Evolutionary conservation across 2,113 vertebrate genomes (phyloP), one percentile per base, ranked within the genome.

Genomic region (Plestiodon gilberti): DNA sequence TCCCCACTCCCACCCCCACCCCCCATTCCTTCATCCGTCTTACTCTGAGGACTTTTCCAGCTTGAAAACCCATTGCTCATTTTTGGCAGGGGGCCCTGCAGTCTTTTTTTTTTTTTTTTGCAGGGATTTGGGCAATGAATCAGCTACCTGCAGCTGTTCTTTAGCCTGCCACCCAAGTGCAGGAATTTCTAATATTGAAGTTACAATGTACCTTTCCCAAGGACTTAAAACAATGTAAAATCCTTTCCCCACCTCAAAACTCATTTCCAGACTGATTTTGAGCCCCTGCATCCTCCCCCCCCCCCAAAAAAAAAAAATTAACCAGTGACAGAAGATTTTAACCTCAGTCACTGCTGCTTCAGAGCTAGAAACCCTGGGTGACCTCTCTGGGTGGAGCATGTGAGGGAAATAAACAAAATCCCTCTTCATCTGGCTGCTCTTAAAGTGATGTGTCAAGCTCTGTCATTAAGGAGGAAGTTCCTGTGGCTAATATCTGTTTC

Each of bases 71-170:
- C 64, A 43, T 91, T 85, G 91, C 94, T 94, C 91, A 77, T 84
- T 87, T 89, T 86, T 94, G 93, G 94, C 89, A 86, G 59, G 77
- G 87, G 77, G 84, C 83, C 94, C 93, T 81, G n/a, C 84, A 81
- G 38, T 84, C 90, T 79, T 48, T 59, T 69, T 33, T 38, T 33
- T 38, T 35, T 57, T 23, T 35, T 70, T 84, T 83, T 85, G 76
- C 91, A 89, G 90, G 92, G 92, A 94, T 94, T 92, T 94, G 92
- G 93, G 91, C 92, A 92, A 81, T 80, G 90, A 93, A 91, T 95
- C 94, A 93, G 94, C 95, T 95, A 95, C 94, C 93, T 95, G 93
- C 95, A 96, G 95, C 94, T 95, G 93, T 93, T 93, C 92, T 90
- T 85, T 1, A 73, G 76, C 88, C 88, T 95, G 94, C 94, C 94